Evolutionary conservation across 30 jellyfish, hydroid and myxozoan genomes (phyloP).

Genomic region (Turritopsis dohrnii): DNA sequence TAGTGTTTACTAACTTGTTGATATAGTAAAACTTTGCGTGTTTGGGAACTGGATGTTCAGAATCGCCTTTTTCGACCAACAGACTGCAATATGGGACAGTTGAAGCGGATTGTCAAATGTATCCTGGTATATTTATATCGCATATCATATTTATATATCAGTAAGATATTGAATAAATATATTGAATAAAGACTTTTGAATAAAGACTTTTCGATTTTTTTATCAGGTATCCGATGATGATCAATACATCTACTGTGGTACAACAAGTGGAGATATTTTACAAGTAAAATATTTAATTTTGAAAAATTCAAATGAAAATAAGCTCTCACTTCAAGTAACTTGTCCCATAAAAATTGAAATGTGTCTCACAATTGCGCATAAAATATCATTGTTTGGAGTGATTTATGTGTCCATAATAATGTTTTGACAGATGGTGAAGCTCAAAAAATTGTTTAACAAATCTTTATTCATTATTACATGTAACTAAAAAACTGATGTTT

Average conservation of each 20-base stretch:
- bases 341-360: no score
- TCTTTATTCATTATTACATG: no score
- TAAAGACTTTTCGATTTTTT: neutral
- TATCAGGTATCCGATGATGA: constrained; percentile 84
- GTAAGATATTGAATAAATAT: no score
- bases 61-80: constrained; percentile 87
- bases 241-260: constrained; percentile 83
- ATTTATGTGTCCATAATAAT: no score
- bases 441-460: no score
- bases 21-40: constrained; percentile 81
- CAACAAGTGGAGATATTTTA: constrained; percentile 96
- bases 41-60: constrained; percentile 93
- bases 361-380: no score
- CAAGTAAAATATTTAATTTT: constrained; percentile 45
- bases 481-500: no score
- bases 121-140: constrained; percentile 4
- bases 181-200: no score
- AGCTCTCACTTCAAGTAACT: no score
- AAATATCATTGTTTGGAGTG: no score
- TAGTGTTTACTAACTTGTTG: neutral
- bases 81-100: constrained; percentile 95
- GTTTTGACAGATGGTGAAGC: no score
- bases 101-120: constrained; percentile 90
- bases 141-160: no score
- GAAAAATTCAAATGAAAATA: neutral